These are phyloP conservation scores for Neogobius melanostomus DNA, from an alignment of 2,113 vertebrate species.

Conservation along the genomic window DNA sequence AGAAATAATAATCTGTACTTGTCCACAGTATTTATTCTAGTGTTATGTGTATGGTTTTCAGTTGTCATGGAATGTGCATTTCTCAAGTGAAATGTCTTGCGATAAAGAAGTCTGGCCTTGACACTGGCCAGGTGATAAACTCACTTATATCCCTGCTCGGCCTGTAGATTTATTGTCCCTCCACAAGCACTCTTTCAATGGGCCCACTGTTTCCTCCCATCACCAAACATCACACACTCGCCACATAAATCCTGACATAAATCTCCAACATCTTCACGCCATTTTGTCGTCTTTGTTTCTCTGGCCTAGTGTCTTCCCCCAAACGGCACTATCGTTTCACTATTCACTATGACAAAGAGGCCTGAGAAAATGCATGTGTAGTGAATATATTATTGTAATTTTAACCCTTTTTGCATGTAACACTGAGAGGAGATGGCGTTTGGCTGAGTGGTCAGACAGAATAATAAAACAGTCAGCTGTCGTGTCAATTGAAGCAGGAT, in stretches of 20 bases:
- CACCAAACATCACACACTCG: conserved; percentile 68
- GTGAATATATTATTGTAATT: conserved; percentile 23
- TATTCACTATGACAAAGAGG: conserved; percentile 18
- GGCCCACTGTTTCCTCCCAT: conserved; percentile 65
- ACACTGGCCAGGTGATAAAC: conserved; percentile 72
- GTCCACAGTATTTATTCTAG: too few relatives aligned
- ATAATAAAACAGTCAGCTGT: conserved; percentile 69
- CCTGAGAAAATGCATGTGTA: conserved; percentile 18
- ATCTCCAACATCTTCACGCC: conserved; percentile 48
- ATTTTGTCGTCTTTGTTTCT: conserved; percentile 33
- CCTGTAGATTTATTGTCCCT: conserved; percentile 72
- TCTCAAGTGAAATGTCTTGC: conserved; percentile 37
- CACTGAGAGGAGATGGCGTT: conserved; percentile 40
- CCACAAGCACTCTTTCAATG: conserved; percentile 61
- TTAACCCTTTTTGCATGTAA: conserved; percentile 23
- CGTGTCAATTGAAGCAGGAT: conserved; percentile 65
- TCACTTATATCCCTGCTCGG: conserved; percentile 56
- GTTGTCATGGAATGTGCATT: conserved; percentile 14
- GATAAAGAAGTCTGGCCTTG: conserved; percentile 65
- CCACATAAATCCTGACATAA: conserved; percentile 60
- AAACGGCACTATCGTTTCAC: conserved; percentile 9
- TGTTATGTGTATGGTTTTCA: conserved; percentile 9
- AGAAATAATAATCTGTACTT: too few relatives aligned
- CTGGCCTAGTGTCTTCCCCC: conserved; percentile 11
- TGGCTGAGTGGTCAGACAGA: conserved; percentile 61